Conservation (phyloP, 2,888 invertebrate species). For the Apeira syringaria region DNA sequence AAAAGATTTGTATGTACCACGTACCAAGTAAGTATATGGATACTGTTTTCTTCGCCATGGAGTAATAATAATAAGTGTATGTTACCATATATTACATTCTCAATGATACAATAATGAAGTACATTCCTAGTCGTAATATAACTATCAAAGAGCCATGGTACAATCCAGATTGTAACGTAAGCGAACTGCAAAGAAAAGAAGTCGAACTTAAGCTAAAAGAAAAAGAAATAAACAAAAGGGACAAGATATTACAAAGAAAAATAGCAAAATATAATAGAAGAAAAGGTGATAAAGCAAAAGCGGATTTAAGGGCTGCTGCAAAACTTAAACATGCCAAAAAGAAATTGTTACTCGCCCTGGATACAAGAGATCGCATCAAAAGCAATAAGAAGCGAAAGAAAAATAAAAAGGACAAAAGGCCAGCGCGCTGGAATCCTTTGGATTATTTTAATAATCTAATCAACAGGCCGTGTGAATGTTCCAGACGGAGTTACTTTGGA, state of each 20-base stretch:
- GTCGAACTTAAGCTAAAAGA: conserved; percentile 31
- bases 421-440: conserved; percentile 1
- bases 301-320: conserved; percentile 37
- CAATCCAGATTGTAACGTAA: conserved; percentile 1
- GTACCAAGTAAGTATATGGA: too few relatives aligned
- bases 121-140: conserved; percentile 1
- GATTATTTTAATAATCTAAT: conserved; percentile 15
- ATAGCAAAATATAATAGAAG: conserved; percentile 22
- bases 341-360: conserved; percentile 31
- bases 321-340: conserved; percentile 43
- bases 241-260: conserved; percentile 32
- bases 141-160: background rate
- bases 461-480: conserved; percentile 13
- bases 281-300: conserved; percentile 32
- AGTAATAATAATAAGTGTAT: too few relatives aligned
- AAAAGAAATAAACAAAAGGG: conserved; percentile 37
- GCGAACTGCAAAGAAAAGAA: conserved; percentile 31
- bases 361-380: conserved; percentile 26
- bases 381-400: conserved; percentile 4
- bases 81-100: background rate
- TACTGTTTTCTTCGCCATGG: too few relatives aligned
- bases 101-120: conserved; percentile 1
- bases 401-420: background rate
- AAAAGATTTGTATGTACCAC: too few relatives aligned
- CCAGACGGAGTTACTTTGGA: conserved; percentile 7